Conservation (phyloP, 2,113 vertebrate genomes). For the Seriola quinqueradiata region DNA sequence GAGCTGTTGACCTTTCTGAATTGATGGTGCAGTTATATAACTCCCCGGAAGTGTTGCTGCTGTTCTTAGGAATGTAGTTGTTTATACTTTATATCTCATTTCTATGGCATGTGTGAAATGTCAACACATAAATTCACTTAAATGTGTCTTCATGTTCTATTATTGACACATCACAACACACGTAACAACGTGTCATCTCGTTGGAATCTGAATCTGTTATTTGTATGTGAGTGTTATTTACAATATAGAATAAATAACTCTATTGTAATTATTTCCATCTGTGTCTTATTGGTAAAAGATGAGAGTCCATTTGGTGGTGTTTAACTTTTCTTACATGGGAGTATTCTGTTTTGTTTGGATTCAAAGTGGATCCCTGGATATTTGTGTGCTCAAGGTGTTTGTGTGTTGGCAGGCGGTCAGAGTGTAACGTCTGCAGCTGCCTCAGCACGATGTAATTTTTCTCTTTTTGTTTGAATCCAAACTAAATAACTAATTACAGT, state of each 20-base stretch:
- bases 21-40: not conserved
- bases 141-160: constrained; percentile 18
- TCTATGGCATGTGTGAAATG: constrained; percentile 34
- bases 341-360: constrained; percentile 5
- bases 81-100: constrained; percentile 27
- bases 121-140: constrained; percentile 33
- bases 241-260: constrained; percentile 9
- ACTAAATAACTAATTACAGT: constrained; percentile 26
- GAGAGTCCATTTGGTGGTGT: not conserved
- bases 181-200: not conserved
- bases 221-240: not conserved
- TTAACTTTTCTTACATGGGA: not conserved
- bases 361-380: not conserved
- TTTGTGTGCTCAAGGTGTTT: constrained; percentile 30
- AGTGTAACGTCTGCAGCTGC: constrained; percentile 22
- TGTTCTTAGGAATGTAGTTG: constrained; percentile 7
- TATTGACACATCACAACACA: not conserved
- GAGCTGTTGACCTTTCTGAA: constrained; percentile 24
- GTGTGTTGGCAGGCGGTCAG: constrained; percentile 20
- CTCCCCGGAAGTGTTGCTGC: not conserved
- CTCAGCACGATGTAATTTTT: not conserved
- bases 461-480: constrained; percentile 28
- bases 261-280: constrained; percentile 6
- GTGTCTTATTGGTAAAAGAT: not conserved
- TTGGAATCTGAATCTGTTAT: not conserved